Evolutionary conservation across 2,113 vertebrate genomes (phyloP).

Genomic region (Sylvia atricapilla): DNA sequence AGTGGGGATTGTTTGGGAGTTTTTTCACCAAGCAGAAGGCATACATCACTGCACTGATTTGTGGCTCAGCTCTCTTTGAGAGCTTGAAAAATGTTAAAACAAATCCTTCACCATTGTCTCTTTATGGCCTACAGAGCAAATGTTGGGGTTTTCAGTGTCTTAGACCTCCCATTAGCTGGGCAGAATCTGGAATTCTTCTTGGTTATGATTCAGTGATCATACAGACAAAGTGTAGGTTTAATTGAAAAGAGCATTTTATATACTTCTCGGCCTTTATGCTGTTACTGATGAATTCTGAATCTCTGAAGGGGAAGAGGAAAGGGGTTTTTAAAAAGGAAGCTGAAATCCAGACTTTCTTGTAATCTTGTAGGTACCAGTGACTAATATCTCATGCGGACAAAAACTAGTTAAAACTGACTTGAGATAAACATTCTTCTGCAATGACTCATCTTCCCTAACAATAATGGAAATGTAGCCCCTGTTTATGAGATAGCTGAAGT

Average conservation of each 20-base stretch:
- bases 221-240: constrained; percentile 60
- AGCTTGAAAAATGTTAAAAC: constrained; percentile 59
- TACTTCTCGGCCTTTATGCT: constrained; percentile 36
- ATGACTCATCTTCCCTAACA: constrained; percentile 72
- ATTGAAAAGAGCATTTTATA: constrained; percentile 36
- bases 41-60: constrained; percentile 33
- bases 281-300: constrained; percentile 42
- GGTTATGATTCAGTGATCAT: constrained; percentile 81
- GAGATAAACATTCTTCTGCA: constrained; percentile 71
- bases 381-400: constrained; percentile 69
- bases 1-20: background rate
- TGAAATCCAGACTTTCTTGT: constrained; percentile 37
- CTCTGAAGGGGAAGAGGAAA: constrained; percentile 50
- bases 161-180: constrained; percentile 51
- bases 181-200: constrained; percentile 47
- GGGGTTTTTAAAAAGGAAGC: constrained; percentile 17
- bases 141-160: constrained; percentile 47
- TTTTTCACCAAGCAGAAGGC: background rate
- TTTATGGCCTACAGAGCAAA: constrained; percentile 42
- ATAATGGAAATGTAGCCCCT: constrained; percentile 67
- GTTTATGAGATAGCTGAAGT: constrained; percentile 69
- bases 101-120: constrained; percentile 68
- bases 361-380: constrained; percentile 30
- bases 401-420: constrained; percentile 67
- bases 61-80: constrained; percentile 32